Base-by-base conservation (phyloP, 2,797 vertebrate genomes). In the Nannoperca australis region DNA sequence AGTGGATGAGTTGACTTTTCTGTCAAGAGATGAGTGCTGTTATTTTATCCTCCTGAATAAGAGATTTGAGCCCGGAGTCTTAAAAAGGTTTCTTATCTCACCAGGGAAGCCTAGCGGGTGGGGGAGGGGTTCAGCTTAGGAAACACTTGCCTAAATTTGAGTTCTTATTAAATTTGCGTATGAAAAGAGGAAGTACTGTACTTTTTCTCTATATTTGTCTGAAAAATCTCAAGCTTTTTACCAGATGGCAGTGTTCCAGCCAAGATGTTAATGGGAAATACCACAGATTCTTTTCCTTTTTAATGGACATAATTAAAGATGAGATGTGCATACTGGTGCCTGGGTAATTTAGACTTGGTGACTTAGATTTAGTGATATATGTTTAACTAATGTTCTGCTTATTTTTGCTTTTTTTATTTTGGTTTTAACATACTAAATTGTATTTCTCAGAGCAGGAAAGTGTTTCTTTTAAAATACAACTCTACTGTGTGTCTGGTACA, bases 141-240 rank as follows among this genome's bases (percentile, higher is more conserved):
- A 53, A 85, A 79, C 49, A n/a, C 70, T n/a, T 53, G 74, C 71
- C 83, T 86, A 78, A 84, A 84, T 75, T 69, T 59, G 34, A 85
- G n/a, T 77, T 77, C 69, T 53, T 78, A 74, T 78, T 78, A 81
- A 56, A 89, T 91, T 88, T 92, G 64, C 87, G 87, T 85, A 59
- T 70, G 36, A 55, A 61, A 79, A 24, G 40, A 42, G 49, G 38
- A 40, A 40, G 38, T 13, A 12, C 14, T 66, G 32, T 68, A 44
- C 56, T 67, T 82, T 81, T 47, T 53, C 32, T 22, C 13, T 27
- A 4, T 68, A 78, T 83, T 85, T 75, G 51, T 71, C 73, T 74
- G 20, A 54, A 71, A 79, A 64, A 58, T 55, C 44, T 62, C 24
- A 18, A 34, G 18, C 56, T 55, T 70, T 73, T 68, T 24, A 55